These are phyloP conservation scores for Dendrophyllia cribrosa DNA, from an alignment of 64 coral and sea anemone genomes.

Conservation along the genomic window DNA sequence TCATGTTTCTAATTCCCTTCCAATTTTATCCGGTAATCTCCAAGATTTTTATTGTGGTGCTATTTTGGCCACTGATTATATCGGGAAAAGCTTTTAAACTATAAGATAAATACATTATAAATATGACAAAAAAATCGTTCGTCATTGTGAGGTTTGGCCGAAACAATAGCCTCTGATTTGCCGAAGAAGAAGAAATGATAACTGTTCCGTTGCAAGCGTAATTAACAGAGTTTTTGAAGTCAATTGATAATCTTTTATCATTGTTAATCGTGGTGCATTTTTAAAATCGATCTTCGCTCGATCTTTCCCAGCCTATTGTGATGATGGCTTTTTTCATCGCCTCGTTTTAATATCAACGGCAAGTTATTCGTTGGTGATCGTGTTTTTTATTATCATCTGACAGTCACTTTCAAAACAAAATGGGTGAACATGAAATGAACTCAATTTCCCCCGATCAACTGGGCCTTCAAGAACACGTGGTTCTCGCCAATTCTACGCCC, in stretches of 20 bases:
- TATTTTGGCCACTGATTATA: neutral
- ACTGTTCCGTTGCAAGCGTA: neutral
- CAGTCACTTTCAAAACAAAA: neutral
- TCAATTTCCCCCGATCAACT: neutral
- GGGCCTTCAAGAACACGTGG: neutral
- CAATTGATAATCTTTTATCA: neutral
- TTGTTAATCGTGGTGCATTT: neutral
- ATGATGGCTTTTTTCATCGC: neutral
- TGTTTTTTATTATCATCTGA: neutral
- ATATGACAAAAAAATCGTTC: neutral
- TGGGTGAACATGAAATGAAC: constrained; percentile 23
- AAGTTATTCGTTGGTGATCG: neutral
- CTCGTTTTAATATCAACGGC: neutral
- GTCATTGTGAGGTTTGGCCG: neutral
- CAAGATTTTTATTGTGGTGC: neutral
- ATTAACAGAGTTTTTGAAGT: constrained; percentile 3
- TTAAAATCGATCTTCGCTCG: neutral
- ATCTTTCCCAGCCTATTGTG: neutral
- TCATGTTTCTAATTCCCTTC: neutral
- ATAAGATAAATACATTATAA: neutral
- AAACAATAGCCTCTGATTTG: neutral
- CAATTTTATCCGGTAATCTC: constrained; percentile 3
- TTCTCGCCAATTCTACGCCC: neutral
- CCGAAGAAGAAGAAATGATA: neutral
- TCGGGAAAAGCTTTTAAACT: neutral